Evolutionary conservation across 1,140 invertebrate genomes (phyloP), one percentile per base, ranked within the genome.

Genomic region (Mactra quadrangularis): DNA sequence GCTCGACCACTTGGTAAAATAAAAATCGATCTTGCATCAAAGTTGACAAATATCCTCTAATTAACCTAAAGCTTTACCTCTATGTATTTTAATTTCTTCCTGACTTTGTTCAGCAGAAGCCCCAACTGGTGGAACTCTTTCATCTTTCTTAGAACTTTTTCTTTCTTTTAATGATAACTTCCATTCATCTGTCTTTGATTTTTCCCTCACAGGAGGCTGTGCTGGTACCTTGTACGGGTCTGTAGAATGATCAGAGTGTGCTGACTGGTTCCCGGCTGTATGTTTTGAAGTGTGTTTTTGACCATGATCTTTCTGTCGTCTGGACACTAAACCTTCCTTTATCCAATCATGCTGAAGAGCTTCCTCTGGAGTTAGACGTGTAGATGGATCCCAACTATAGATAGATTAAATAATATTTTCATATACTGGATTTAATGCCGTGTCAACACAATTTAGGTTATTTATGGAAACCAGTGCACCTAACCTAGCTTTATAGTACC

Each of bases 321-420:
- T 79, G 57, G 88, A 87, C 0, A 89, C 89, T 29, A 90, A 68
- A 3, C 88, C 90, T 64, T 92, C 91, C 38, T 90, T 89, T 27
- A 93, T 92, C 92, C 92, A 93, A 29, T 91, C 89, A 82, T 93
- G 92, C 55, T 91, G 89, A n/a, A 92, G 76, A 0, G 92, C 92
- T 68, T 93, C 90, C 31, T 92, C 91, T 1, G 92, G 90, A 11
- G 90, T 93, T 86, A 93, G 85, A 68, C 92, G 83, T 47, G 88
- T 83, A 47, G 76, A 78, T 9, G 92, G 92, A 85, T 93, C 91
- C 92, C 92, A 93, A 60, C 92, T 79, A 19, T 41, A 41, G 15
- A 15, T 41, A 41, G 38, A n/a, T n/a, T n/a, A 25, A 79, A 52
- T 19, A 60, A 29, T n/a, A n/a, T n/a, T n/a, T n/a, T n/a, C n/a